Evolutionary conservation across 2,797 vertebrate species (phyloP).

Genomic region (Heliangelus exortis): DNA sequence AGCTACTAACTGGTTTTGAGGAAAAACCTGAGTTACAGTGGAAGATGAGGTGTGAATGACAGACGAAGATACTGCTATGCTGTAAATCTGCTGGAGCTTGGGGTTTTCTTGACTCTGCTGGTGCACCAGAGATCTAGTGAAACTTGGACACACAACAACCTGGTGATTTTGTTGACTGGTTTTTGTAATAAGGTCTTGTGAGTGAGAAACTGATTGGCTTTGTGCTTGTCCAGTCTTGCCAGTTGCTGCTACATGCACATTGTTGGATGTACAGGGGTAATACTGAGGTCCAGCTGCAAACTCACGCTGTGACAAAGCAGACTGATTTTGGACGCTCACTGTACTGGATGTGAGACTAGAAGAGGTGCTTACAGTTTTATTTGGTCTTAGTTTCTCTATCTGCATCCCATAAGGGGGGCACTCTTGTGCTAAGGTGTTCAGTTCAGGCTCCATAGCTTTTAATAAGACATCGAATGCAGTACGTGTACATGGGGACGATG

Average conservation of each 20-base stretch:
- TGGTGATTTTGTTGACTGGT: conserved; percentile 73
- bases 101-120: conserved; percentile 81
- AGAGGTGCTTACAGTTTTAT: conserved; percentile 77
- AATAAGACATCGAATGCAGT: conserved; percentile 94
- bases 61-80: conserved; percentile 81
- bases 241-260: conserved; percentile 72
- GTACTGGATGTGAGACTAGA: conserved; percentile 78
- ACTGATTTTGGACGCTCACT: conserved; percentile 74
- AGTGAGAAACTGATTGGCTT: conserved; percentile 65
- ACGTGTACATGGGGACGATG: conserved; percentile 79
- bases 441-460: conserved; percentile 98
- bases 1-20: conserved; percentile 89
- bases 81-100: conserved; percentile 86
- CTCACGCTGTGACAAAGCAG: conserved; percentile 81
- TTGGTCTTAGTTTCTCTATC: conserved; percentile 82
- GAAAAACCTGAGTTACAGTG: conserved; percentile 85
- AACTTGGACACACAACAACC: conserved; percentile 75
- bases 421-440: conserved; percentile 91
- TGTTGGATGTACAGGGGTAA: conserved; percentile 77
- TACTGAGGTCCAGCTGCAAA: conserved; percentile 82
- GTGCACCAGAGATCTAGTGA: conserved; percentile 76
- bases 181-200: conserved; percentile 70
- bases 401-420: conserved; percentile 79
- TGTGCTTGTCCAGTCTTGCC: conserved; percentile 75
- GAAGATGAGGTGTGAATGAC: conserved; percentile 83